Evolutionary conservation across 2,888 invertebrate species (phyloP), one percentile per base, ranked within the genome.

Genomic region (Mactromeris polynyma): DNA sequence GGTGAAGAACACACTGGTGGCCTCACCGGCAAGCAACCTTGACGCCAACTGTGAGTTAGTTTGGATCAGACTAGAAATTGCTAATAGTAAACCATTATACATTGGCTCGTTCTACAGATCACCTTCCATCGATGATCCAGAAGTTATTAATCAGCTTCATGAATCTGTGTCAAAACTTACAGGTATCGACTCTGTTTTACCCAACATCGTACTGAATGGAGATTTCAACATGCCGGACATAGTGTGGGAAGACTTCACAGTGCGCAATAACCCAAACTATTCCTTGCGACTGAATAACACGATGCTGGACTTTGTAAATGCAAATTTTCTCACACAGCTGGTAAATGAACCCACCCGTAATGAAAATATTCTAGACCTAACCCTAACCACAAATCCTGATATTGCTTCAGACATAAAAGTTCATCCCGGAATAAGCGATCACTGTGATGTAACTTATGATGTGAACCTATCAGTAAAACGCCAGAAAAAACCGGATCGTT

Each of bases 311-410:
- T 83, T 89, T 80, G 84, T 85, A 17, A 90, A 83, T 33, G 85
- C 85, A 38, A 87, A 87, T 36, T 90, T 80, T 42, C 87, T 90
- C 31, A 83, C 85, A 11, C 89, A 90, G 36, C 46, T 85, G 78
- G 83, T 81, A 19, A 69, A 85, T 33, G 38, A 40, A 51, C 90
- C 87, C 31, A 86, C 86, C 42, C 33, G 85, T 4, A 85, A 79
- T 81, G 31, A 85, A 31, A 87, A 83, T 54, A 85, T 87, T n/a
- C 58, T 88, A 33, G 88, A 88, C 58, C 81, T 90, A 26, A 73
- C 86, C 0, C 36, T 86, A n/a, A 88, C 88, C 19, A 86, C 88
- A 31, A 79, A 88, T 38, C 78, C 84, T 1, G 83, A 83, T 38
- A 82, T 90, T 17, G 26, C 85, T 21, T 58, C 64, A 36, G 64